Evolutionary conservation across 2,113 vertebrate genomes (phyloP).

Genomic region (Ceyx margarethae): DNA sequence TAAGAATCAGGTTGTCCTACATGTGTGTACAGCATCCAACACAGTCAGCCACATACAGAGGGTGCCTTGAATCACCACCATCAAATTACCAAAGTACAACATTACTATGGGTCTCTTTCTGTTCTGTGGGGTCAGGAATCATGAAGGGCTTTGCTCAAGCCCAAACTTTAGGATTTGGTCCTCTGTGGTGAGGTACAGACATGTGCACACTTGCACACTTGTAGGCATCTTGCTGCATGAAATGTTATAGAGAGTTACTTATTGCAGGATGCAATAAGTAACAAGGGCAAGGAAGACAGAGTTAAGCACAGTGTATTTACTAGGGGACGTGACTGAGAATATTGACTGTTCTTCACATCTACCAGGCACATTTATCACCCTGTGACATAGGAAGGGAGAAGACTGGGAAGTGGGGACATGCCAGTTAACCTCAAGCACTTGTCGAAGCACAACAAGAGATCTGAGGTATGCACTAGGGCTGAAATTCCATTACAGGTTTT

Average conservation of each 20-base stretch:
- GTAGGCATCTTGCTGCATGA: rapidly evolving
- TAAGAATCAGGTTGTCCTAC: neutral
- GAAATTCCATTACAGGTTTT: conserved; percentile 79
- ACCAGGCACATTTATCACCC: conserved; percentile 3
- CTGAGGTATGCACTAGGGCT: conserved; percentile 53
- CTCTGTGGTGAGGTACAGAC: neutral
- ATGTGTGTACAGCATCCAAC: neutral
- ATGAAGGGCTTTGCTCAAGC: neutral
- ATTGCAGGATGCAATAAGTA: neutral
- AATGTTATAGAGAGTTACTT: neutral
- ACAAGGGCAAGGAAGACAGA: neutral
- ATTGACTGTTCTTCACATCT: neutral
- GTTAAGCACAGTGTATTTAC: neutral
- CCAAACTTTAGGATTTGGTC: neutral
- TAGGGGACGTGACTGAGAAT: neutral
- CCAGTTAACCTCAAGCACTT: conserved; percentile 69
- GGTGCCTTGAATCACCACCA: neutral
- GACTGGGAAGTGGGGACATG: neutral
- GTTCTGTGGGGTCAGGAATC: neutral
- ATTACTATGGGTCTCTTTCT: neutral
- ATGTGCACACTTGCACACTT: rapidly evolving
- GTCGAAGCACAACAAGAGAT: conserved; percentile 43
- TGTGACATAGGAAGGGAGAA: neutral
- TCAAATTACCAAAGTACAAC: neutral
- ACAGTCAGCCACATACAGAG: neutral